A percentile compares a stretch with the other conserved stretches of the same genome.
phyloP scores from a whole-genome alignment of 2,888 invertebrate species.

The Drosophila pseudotalamancana region DNA sequence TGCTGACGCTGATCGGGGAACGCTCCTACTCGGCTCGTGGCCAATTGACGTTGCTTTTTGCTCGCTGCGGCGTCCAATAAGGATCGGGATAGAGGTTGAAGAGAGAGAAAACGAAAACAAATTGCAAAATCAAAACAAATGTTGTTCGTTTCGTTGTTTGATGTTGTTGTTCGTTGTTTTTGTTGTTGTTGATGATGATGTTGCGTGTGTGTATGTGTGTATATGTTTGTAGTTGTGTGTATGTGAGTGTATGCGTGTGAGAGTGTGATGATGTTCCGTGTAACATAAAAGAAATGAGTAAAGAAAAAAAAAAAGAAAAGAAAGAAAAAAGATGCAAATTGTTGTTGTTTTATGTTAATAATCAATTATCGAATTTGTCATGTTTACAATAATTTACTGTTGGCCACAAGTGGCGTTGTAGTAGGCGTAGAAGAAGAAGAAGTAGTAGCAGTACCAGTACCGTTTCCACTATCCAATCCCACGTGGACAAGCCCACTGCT shows the following conservation, averaged over 20 bases:
- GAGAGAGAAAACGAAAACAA: slow-evolving; percentile 46
- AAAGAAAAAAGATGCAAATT: slow-evolving; percentile 83
- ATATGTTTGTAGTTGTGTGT: neutral
- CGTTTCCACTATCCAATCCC: slow-evolving; percentile 78
- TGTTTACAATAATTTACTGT: slow-evolving; percentile 85
- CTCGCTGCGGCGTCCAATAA: slow-evolving; percentile 24
- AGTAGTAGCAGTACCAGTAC: slow-evolving; percentile 82
- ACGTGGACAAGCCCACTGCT: slow-evolving; percentile 44
- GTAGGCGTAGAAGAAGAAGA: slow-evolving; percentile 79
- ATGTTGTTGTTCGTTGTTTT: slow-evolving; percentile 22
- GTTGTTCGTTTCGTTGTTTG: slow-evolving; percentile 28
- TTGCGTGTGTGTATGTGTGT: slow-evolving; percentile 2
- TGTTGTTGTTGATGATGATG: neutral
- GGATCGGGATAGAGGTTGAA: slow-evolving; percentile 19
- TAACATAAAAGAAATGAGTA: slow-evolving; percentile 36
- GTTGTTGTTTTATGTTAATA: slow-evolving; percentile 85
- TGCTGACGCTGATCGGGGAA: slow-evolving; percentile 69
- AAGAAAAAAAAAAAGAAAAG: slow-evolving; percentile 49
- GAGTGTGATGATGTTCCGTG: slow-evolving; percentile 16
- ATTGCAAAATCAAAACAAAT: slow-evolving; percentile 51
- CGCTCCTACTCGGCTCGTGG: slow-evolving; percentile 61
- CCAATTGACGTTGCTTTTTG: slow-evolving; percentile 48
- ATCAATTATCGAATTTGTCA: slow-evolving; percentile 84
- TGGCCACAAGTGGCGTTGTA: slow-evolving; percentile 85
- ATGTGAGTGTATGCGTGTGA: slow-evolving; percentile 1